Conservation (phyloP, 1,140 invertebrate genomes). For the Ridgeia piscesae region DNA sequence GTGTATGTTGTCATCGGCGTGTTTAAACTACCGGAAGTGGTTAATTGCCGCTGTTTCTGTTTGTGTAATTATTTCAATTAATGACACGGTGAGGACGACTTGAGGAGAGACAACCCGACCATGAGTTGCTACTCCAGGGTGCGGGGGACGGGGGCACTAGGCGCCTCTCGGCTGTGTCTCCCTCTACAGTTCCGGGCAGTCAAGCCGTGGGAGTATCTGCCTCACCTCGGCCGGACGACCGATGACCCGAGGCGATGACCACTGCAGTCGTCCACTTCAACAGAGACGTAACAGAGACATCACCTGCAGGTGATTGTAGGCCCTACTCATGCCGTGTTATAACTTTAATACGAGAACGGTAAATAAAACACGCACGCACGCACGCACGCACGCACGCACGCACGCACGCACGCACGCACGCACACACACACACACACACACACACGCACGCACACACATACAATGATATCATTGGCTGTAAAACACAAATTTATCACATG, state of each 20-base stretch:
- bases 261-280: too few relatives aligned
- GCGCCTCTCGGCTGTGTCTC: neutral
- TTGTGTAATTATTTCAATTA: too few relatives aligned
- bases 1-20: too few relatives aligned
- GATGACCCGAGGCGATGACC: neutral
- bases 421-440: neutral
- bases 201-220: neutral
- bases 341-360: neutral
- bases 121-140: too few relatives aligned
- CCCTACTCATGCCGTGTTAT: neutral
- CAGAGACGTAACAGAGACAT: neutral
- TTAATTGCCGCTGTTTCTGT: too few relatives aligned
- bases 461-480: too few relatives aligned
- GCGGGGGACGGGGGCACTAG: neutral
- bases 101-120: too few relatives aligned
- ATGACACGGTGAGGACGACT: too few relatives aligned
- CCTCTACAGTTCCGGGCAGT: neutral
- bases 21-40: too few relatives aligned
- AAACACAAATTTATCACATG: too few relatives aligned
- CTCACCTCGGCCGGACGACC: neutral
- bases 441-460: neutral
- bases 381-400: slow-evolving; percentile 19
- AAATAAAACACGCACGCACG: slow-evolving; percentile 12
- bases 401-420: slow-evolving; percentile 22
- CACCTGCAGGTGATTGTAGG: neutral